phyloP scores from a whole-genome alignment of 2,797 vertebrate genomes.

The Gymnoscopelus braueri region DNA sequence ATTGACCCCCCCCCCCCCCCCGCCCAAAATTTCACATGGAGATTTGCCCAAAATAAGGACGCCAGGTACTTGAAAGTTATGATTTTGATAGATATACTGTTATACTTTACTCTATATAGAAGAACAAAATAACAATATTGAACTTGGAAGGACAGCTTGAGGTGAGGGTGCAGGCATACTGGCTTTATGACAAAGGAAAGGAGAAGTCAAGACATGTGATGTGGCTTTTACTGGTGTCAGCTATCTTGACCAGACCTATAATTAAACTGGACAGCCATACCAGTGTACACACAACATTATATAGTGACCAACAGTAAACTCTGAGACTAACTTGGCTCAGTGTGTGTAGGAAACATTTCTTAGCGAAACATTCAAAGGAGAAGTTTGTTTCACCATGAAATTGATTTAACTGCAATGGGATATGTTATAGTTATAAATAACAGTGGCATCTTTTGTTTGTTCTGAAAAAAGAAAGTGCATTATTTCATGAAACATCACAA shows the following conservation, averaged over 20 bases:
- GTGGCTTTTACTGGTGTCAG: conserved; percentile 67
- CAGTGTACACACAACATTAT: conserved; percentile 44
- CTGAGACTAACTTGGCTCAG: neutral
- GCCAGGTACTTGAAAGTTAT: too few relatives aligned
- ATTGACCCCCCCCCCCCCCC: too few relatives aligned
- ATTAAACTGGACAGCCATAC: conserved; percentile 60
- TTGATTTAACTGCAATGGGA: neutral
- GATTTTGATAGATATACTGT: too few relatives aligned
- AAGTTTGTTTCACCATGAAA: neutral
- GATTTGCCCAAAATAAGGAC: too few relatives aligned
- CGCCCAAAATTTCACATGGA: too few relatives aligned
- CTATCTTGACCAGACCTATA: conserved; percentile 71
- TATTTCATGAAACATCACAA: too few relatives aligned
- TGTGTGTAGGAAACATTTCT: neutral
- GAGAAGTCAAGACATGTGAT: conserved; percentile 74
- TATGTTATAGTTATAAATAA: neutral
- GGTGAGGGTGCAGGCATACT: conserved; percentile 28
- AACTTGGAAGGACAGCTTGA: conserved; percentile 8
- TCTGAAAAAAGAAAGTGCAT: neutral
- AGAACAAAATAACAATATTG: too few relatives aligned
- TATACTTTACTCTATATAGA: too few relatives aligned
- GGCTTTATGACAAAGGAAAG: conserved; percentile 54
- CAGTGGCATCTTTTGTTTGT: neutral
- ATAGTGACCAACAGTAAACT: conserved; percentile 10
- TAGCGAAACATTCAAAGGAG: neutral